phyloP scores from a whole-genome alignment of 1,140 invertebrate species.

The Microplitis mediator region DNA sequence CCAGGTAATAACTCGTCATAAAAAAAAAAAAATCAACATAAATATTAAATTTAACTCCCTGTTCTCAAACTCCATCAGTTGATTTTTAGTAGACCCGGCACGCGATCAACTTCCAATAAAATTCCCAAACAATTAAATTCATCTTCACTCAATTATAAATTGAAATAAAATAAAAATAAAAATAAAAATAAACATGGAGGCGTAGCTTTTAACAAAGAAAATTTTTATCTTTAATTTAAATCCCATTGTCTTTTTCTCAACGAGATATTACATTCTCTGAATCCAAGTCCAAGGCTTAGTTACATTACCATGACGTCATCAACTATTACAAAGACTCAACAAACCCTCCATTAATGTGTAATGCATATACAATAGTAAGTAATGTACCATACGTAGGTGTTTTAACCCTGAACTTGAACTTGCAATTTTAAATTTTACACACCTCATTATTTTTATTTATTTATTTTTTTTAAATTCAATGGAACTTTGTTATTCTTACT shows the following conservation, averaged over 20 bases:
- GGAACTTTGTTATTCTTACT: too few species aligned
- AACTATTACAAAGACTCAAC: not conserved
- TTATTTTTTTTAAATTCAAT: too few species aligned
- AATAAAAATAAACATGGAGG: not conserved
- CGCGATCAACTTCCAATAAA: too few species aligned
- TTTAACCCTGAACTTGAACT: not conserved
- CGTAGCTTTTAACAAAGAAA: not conserved
- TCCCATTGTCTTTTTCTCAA: constrained; percentile 9
- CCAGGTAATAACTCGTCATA: too few species aligned
- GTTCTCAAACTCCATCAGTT: too few species aligned
- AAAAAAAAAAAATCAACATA: too few species aligned
- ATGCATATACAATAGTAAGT: not conserved
- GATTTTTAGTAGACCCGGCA: too few species aligned
- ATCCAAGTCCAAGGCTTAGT: constrained; percentile 1
- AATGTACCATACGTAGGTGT: constrained; percentile 24
- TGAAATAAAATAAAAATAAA: not conserved
- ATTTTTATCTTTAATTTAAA: constrained; percentile 5
- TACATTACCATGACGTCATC: constrained; percentile 1
- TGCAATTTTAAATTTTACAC: too few species aligned
- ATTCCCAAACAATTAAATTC: too few species aligned
- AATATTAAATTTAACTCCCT: too few species aligned
- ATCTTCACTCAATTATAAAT: not conserved
- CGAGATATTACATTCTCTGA: constrained; percentile 9
- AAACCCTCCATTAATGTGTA: not conserved
- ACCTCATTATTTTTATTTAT: too few species aligned